Percentiles rank a stretch among this genome's conserved stretches.
These are phyloP conservation scores for Taurulus bubalis DNA, from an alignment of 2,113 vertebrate species.

Conservation along the genomic window DNA sequence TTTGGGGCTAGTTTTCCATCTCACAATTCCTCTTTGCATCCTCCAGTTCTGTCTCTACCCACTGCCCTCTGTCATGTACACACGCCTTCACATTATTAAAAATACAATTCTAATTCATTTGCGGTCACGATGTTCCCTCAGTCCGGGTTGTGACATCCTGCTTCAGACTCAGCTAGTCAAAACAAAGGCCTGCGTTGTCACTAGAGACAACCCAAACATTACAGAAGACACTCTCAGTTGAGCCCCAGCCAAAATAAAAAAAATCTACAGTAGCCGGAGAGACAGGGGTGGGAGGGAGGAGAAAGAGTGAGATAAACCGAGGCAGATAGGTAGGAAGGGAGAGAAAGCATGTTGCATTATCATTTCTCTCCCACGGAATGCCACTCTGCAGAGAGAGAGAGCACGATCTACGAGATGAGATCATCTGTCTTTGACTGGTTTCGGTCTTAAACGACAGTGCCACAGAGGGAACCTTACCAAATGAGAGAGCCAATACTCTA, in stretches of 20 bases:
- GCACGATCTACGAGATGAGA: constrained; percentile 59
- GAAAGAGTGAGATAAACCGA: constrained; percentile 27
- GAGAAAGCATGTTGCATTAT: constrained; percentile 31
- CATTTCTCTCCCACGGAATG: constrained; percentile 49
- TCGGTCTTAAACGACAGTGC: constrained; percentile 36
- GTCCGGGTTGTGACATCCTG: constrained; percentile 33
- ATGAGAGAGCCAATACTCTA: constrained; percentile 32
- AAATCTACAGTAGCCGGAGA: constrained; percentile 24
- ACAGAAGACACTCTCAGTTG: constrained; percentile 39
- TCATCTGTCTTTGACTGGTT: constrained; percentile 58
- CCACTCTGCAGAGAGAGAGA: constrained; percentile 33
- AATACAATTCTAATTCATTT: constrained; percentile 12
- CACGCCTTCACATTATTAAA: background rate
- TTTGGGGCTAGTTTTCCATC: background rate
- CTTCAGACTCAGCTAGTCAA: constrained; percentile 15
- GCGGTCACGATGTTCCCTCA: background rate
- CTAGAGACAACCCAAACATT: constrained; percentile 50
- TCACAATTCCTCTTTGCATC: background rate
- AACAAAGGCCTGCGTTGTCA: constrained; percentile 40
- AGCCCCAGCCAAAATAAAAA: constrained; percentile 25
- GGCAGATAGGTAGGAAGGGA: background rate
- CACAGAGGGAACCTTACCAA: constrained; percentile 43
- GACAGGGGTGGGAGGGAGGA: constrained; percentile 10
- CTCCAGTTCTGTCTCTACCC: background rate
- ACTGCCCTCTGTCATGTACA: background rate